phyloP scores from a whole-genome alignment of 2,113 vertebrate genomes.

The Corapipo altera region DNA sequence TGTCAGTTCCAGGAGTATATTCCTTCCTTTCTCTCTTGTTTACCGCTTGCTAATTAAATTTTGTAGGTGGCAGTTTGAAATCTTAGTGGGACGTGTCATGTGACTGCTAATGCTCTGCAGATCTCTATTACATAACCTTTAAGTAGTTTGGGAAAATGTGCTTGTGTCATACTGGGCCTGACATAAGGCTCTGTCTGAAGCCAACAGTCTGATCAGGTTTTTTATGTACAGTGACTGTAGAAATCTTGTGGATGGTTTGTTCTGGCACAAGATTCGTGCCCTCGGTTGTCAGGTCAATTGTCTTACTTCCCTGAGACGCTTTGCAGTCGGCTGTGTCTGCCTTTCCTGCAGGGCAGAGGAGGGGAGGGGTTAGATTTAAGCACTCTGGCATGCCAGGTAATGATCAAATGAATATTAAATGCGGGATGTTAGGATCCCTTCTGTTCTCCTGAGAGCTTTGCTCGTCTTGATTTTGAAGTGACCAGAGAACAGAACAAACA shows the following conservation, averaged over 20 bases:
- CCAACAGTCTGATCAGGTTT: neutral
- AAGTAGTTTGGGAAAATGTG: constrained; percentile 66
- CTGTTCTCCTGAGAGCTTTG: neutral
- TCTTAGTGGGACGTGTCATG: constrained; percentile 61
- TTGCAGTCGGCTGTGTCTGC: neutral
- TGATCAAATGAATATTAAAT: neutral
- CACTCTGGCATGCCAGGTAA: neutral
- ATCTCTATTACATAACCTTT: constrained; percentile 72
- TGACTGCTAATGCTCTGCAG: constrained; percentile 59
- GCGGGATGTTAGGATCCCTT: neutral
- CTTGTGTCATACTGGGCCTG: constrained; percentile 52
- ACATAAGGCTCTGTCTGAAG: constrained; percentile 54
- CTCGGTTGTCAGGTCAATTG: neutral
- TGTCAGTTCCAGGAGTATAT: neutral
- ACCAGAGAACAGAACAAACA: neutral
- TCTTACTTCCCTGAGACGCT: neutral
- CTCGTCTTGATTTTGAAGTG: neutral
- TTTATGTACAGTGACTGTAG: constrained; percentile 23
- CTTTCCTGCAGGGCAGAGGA: neutral
- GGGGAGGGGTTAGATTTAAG: neutral
- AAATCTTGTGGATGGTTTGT: constrained; percentile 30
- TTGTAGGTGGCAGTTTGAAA: constrained; percentile 55
- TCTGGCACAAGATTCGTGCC: constrained; percentile 19
- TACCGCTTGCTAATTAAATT: constrained; percentile 54
- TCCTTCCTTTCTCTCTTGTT: neutral